These are phyloP conservation scores for Sphecodes monilicornis DNA, from an alignment of 2,888 invertebrate genomes.

Conservation along the genomic window DNA sequence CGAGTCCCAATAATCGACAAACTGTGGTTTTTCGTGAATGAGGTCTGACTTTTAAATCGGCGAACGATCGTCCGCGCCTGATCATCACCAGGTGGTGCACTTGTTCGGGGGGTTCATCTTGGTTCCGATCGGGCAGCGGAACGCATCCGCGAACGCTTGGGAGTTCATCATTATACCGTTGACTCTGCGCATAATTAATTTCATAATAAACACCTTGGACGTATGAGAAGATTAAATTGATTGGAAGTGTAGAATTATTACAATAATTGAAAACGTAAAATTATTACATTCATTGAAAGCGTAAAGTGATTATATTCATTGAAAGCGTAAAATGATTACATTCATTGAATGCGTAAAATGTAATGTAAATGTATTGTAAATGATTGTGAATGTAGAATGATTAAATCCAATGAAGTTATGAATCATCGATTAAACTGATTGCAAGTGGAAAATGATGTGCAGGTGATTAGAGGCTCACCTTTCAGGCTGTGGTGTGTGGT, in stretches of 20 bases:
- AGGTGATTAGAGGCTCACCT: conserved; percentile 80
- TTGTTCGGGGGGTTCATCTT: conserved; percentile 85
- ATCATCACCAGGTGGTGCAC: conserved; percentile 84
- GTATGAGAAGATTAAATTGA: no score
- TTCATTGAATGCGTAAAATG: no score
- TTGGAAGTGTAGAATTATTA: no score
- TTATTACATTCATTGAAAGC: no score
- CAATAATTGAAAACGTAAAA: no score
- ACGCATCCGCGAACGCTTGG: conserved; percentile 84
- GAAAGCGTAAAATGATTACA: no score
- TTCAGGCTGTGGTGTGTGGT: conserved; percentile 85
- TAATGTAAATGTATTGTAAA: no score
- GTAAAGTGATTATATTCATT: no score
- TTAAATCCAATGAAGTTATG: neutral
- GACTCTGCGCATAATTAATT: conserved; percentile 78
- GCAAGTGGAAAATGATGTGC: neutral
- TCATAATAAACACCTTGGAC: neutral
- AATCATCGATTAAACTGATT: no score
- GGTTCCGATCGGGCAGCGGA: conserved; percentile 84
- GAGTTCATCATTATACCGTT: conserved; percentile 86
- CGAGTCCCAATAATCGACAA: conserved; percentile 65
- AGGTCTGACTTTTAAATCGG: conserved; percentile 43
- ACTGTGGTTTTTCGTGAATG: conserved; percentile 42
- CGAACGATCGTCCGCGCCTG: conserved; percentile 41
- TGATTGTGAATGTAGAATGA: no score